Conservation (phyloP, 2,113 vertebrate species). For the Halcyon malimbica region DNA sequence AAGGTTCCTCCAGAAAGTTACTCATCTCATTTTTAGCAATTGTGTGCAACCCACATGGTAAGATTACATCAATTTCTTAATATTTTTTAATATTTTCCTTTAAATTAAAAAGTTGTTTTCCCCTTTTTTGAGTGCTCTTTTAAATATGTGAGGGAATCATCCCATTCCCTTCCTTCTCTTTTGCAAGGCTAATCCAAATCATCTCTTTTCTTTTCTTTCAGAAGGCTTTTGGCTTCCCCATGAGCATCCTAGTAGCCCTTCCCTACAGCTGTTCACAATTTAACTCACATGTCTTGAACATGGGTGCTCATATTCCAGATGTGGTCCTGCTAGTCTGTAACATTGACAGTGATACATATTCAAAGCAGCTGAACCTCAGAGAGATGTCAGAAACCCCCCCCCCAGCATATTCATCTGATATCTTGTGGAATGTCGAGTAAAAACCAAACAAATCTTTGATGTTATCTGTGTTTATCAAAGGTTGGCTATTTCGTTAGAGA, state of each 20-base stretch:
- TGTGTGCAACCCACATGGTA: not conserved
- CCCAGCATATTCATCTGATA: not conserved
- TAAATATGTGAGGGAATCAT: not conserved
- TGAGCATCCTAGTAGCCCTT: not conserved
- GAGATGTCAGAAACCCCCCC: not conserved
- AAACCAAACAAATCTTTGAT: constrained; percentile 36
- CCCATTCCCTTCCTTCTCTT: not conserved
- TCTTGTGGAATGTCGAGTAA: not conserved
- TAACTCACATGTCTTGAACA: not conserved
- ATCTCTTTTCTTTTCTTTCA: not conserved
- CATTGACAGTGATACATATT: not conserved
- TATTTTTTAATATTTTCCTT: not conserved
- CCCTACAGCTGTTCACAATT: constrained; percentile 22
- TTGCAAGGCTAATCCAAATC: not conserved
- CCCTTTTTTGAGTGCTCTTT: not conserved
- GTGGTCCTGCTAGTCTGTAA: not conserved
- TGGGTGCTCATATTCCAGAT: not conserved
- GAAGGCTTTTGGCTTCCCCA: not conserved
- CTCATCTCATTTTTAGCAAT: not conserved
- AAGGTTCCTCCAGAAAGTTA: not conserved
- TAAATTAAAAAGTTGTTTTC: not conserved
- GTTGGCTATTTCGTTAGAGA: not conserved
- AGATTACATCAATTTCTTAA: not conserved
- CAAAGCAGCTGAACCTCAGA: constrained; percentile 13
- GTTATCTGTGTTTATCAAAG: constrained; percentile 36